Conservation (phyloP, 2,113 vertebrate genomes). For the Entomyzon cyanotis region DNA sequence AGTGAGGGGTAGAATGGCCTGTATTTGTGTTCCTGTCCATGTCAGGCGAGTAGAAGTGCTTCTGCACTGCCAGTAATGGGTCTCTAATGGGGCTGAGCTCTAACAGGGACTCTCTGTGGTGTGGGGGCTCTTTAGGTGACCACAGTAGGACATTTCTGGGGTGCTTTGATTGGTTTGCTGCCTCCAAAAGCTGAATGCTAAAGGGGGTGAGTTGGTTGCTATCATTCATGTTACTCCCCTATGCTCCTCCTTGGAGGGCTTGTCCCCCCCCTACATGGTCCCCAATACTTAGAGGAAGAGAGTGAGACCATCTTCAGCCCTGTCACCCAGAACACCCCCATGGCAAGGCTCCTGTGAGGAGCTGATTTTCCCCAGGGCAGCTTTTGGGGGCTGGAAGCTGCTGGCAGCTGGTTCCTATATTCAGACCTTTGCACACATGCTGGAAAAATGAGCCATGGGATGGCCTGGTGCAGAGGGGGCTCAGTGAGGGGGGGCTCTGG, state of each 20-base stretch:
- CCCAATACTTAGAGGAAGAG: background rate
- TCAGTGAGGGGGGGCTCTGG: background rate
- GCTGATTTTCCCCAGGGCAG: background rate
- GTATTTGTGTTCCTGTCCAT: accelerated
- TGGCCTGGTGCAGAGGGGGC: background rate
- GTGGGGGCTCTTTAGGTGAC: background rate
- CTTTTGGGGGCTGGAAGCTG: background rate
- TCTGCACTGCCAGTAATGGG: accelerated
- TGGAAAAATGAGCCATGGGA: background rate
- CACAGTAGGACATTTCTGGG: background rate
- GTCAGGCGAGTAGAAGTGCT: background rate
- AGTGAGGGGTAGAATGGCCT: background rate
- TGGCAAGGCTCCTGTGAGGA: background rate
- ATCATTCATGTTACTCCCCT: background rate
- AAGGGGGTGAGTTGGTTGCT: background rate
- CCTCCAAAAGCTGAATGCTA: background rate
- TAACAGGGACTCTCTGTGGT: accelerated
- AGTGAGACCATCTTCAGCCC: background rate
- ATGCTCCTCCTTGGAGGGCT: background rate
- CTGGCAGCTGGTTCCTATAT: background rate
- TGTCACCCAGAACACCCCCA: background rate
- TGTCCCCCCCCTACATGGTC: background rate
- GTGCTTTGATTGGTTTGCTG: background rate
- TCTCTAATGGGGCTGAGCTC: background rate
- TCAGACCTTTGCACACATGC: background rate